Evolutionary conservation across 2,888 invertebrate genomes (phyloP).

Genomic region (Ellobium chinense): DNA sequence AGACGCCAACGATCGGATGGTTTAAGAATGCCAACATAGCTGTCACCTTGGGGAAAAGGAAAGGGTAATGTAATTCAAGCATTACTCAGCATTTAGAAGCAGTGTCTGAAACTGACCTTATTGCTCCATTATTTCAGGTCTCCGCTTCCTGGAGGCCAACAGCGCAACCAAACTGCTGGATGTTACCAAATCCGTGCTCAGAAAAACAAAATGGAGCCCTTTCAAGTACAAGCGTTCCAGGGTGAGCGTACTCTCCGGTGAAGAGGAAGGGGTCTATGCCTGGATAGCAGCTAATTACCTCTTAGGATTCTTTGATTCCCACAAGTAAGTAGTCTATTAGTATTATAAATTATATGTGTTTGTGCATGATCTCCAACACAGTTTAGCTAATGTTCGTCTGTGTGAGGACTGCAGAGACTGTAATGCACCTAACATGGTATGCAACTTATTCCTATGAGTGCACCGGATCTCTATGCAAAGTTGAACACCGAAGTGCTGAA

Average conservation of each 20-base stretch:
- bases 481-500: too few species aligned
- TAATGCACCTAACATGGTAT: too few species aligned
- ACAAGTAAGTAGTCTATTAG: constrained; percentile 3
- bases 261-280: constrained; percentile 81
- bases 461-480: too few species aligned
- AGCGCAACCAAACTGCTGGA: constrained; percentile 60
- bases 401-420: too few species aligned
- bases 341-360: neutral
- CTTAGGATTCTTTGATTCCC: constrained; percentile 61
- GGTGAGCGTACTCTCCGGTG: constrained; percentile 80
- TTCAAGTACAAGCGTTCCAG: constrained; percentile 75
- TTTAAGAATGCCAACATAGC: too few species aligned
- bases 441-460: too few species aligned
- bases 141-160: constrained; percentile 61
- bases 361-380: too few species aligned
- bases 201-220: constrained; percentile 59
- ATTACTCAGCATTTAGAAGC: too few species aligned
- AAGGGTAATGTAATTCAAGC: too few species aligned
- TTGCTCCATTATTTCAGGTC: constrained; percentile 1
- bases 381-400: neutral
- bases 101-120: too few species aligned
- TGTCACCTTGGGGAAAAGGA: too few species aligned
- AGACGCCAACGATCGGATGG: too few species aligned
- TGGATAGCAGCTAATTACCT: constrained; percentile 81
- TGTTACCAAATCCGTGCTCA: constrained; percentile 54